Base-by-base conservation (phyloP, 2,888 invertebrate genomes). In the Chrysolina americana region DNA sequence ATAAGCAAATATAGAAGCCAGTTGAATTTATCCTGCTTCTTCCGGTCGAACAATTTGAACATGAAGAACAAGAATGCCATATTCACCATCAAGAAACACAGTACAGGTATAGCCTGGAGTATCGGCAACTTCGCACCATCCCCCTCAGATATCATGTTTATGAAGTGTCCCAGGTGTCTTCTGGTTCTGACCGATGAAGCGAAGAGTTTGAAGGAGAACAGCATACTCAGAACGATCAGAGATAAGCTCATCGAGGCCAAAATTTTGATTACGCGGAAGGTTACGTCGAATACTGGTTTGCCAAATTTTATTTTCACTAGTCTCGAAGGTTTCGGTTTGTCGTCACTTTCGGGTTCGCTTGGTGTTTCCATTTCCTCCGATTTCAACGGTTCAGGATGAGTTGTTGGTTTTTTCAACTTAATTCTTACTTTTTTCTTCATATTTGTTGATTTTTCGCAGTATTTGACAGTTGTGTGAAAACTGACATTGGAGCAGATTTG, bases 81-180 rank as follows among this genome's bases (percentile, higher is more conserved):
- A 76, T 87, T 82, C 13, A 87, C 36, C 4, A 82, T 64, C 0
- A 87, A 56, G 65, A 83, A 84, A 41, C 86, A 63, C 13, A 86
- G 68, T 4, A 82, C 85, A 9, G 83, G 82, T 10, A 74, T 80
- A 66, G 68, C 86, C 48, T 70, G 82, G 74, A 76, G 83, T 70
- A 10, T 81, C 28, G 53, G 86, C 47, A 88, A 77, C 50, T 83
- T 77, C 48, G 85, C 83, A 4, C 87, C 87, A 68, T 87, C 87
- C 2, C 84, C 84, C 2, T 79, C 81, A 0, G 87, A 82, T 41
- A 88, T 78, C 84, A 88, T 83, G 70, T 88, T 85, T 8, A 88
- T 84, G 74, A 85, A 88, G 63, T 83, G 79, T 6, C 88, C 88
- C 11, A 87, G 70, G 59, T 82, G 81, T 19, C 71, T 80, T 74